Base-by-base conservation (phyloP, 2,113 vertebrate species). In the Sturnus vulgaris region DNA sequence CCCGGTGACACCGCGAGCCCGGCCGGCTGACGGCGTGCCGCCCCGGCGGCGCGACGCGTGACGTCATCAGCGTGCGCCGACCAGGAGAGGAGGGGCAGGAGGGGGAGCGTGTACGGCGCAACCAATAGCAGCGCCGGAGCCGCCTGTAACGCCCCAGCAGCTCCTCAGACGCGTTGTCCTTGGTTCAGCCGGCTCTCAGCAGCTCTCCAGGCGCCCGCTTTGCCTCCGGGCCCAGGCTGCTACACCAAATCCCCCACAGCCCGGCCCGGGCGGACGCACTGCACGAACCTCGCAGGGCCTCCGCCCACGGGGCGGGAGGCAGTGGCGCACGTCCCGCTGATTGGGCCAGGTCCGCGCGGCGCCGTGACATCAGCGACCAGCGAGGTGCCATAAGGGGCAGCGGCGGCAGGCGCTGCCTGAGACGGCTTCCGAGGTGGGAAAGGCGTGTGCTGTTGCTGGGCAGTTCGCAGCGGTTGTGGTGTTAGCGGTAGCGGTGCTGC, bases 401-500 rank as follows among this genome's bases (percentile, higher is more conserved):
- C 4, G 5, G 24, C 11, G 7, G n/a, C 0, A 1, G 14, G 2
- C 0, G 12, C 7, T 0, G 1, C 0, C 1, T 3, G 0, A 10
- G 61, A 49, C 27, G 10, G 31, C 19, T 68, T 5, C 40, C 30
- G 93, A 0, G 16, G 42, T 0, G 5, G 0, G 1, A 2, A 35
- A 0, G 4, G 2, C 0, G 3, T 0, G 0, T 1, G 0, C 2
- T 0, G 3, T 0, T 2, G 1, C 0, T 5, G 1, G 7, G 3
- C 1, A 0, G 31, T 4, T 56, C 11, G 30, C 19, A 6, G 53
- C 11, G 30, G 52, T 53, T 18, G 28, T 11, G 6, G 35, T 9
- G 2, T 7, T 8, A 10, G 15, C 11, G 15, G 12, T 12, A 15
- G 30, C 12, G 5, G 47, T 2, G 30, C 8, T 17, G 37, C 12